Percentiles rank a stretch among this genome's conserved stretches.
phyloP scores from a whole-genome alignment of 2,888 invertebrate species.

The Drosophila lacicola region DNA sequence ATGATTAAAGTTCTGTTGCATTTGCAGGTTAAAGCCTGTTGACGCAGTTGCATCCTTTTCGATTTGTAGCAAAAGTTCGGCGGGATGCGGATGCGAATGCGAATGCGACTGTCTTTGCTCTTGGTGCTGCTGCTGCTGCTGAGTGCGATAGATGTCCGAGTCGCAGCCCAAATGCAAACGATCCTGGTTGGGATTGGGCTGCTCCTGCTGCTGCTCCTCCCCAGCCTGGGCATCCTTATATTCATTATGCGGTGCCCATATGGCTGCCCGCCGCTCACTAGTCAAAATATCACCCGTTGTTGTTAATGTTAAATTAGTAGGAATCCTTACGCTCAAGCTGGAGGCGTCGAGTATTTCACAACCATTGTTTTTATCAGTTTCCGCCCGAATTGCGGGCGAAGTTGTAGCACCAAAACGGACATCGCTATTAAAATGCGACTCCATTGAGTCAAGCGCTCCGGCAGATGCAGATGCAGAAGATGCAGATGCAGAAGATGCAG shows the following conservation, averaged over 20 bases:
- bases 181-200: conserved; percentile 16
- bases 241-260: conserved; percentile 66
- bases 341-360: conserved; percentile 72
- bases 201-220: conserved; percentile 3
- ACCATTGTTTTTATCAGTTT: conserved; percentile 69
- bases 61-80: conserved; percentile 59
- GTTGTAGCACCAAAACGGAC: conserved; percentile 24
- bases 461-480: not conserved
- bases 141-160: conserved; percentile 31
- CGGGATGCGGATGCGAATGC: conserved; percentile 37
- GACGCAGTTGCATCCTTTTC: conserved; percentile 44
- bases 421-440: conserved; percentile 13
- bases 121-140: conserved; percentile 32
- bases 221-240: conserved; percentile 20
- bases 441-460: not conserved
- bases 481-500: no score
- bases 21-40: conserved; percentile 49
- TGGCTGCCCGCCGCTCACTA: conserved; percentile 38
- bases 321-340: conserved; percentile 62
- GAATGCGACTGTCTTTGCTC: conserved; percentile 20
- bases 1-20: conserved; percentile 56
- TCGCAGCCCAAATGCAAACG: conserved; percentile 23
- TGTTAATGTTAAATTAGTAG: conserved; percentile 65
- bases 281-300: conserved; percentile 51
- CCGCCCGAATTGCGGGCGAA: conserved; percentile 28